Base-by-base conservation (phyloP, 2,888 invertebrate species). In the Phalera bucephala region DNA sequence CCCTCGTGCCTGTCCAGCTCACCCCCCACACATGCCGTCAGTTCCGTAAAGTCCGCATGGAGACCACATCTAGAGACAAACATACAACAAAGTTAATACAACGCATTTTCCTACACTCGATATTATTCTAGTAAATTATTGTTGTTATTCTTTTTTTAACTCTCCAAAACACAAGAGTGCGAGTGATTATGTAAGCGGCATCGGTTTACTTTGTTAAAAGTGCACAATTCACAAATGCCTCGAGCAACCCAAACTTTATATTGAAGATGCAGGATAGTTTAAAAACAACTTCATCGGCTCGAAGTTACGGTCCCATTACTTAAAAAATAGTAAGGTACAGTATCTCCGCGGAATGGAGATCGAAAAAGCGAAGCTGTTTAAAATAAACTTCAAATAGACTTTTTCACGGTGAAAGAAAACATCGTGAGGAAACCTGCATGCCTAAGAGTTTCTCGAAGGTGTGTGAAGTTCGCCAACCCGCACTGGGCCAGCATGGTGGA, bases 1-100 rank as follows among this genome's bases (percentile, higher is more conserved):
- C 95, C 96, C 81, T 99, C 98, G 71, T 96, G 94, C 76, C 96
- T 94, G 80, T 98, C 96, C 70, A 99, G 91, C 69, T 96, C 96
- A 14, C 94, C 93, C 71, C 98, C 96, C 22, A 98, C 98, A 81
- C 98, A 98, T 15, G 87, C 90, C 6, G 96, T 97, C 54, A 99
- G 84, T 89, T 99, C 99, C 1, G 99, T 99, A 95, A 97, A 99
- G 89, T 99, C 99, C 14, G 99, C 98, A 76, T 99, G 99, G 29
- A 99, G 91, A 33, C 99, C 99, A 84, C 99, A 99, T 72, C 90
- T 90, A 65, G 1, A 28, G 36, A 73, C 64, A 77, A 79, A 41
- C 12, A 49, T 27, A 27, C 12, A 8, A 25, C 12, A 12, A 12
- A 8, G 12, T 11, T n/a, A 11, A 3, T 5, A 11, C 6, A 17